Base-by-base conservation (phyloP, 2,888 invertebrate species). In the Ecliptopera silaceata region DNA sequence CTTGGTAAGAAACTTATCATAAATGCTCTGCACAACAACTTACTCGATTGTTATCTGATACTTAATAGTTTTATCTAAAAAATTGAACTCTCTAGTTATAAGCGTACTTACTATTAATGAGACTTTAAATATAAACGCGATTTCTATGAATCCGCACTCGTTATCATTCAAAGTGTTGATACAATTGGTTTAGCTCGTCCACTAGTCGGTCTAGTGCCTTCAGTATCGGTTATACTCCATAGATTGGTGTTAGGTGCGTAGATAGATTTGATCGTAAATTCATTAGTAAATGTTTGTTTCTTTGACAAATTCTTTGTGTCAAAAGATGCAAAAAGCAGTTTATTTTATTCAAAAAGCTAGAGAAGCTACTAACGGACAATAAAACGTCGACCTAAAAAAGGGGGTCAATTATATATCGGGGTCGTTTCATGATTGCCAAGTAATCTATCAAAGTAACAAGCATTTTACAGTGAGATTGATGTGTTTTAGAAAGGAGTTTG, bases 191-290 rank as follows among this genome's bases (percentile, higher is more conserved):
- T 67, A 55, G 53, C 61, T 66, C 70, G 74, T 69, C 72, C 87
- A 86, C 86, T 88, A 89, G 89, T 67, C 22, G 75, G 72, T 80
- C 86, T 89, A 87, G 89, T 89, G 90, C 89, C 89, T 90, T 90
- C 83, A 72, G 76, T 66, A 69, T 64, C 71, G 22, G 43, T 69
- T 77, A 68, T 71, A 72, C 66, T 65, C 63, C 39, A 43, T 49
- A 52, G 43, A 18, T 49, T 39, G 12, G 26, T 49, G 44, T 57
- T 57, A 52, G 32, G 26, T 39, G 31, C 11, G 22, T 52, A 51
- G 41, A 34, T 50, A 46, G 29, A 34, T 36, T 29, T 46, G 20
- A 26, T 41, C 20, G 34, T 10, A 13, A 39, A 45, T 38, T 48
- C 8, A 49, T 43, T 52, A 46, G 44, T 22, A 42, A 31, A 32